These are phyloP conservation scores for Dynastes grantii DNA, from an alignment of 2,888 invertebrate species.

Conservation along the genomic window DNA sequence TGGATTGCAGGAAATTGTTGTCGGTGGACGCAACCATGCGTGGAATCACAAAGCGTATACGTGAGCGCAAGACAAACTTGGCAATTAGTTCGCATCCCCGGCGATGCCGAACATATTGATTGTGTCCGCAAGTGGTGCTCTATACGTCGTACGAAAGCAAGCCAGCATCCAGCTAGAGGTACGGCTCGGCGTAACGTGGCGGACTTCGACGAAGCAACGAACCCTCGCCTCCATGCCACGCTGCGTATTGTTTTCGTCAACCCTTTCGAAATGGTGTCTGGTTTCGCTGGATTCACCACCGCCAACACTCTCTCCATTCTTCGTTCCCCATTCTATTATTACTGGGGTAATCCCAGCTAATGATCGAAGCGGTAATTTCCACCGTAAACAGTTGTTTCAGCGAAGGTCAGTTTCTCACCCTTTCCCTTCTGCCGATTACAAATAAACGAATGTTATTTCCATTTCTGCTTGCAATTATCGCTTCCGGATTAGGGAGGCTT, in stretches of 20 bases:
- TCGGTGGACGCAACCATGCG: conserved; percentile 61
- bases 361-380: conserved; percentile 62
- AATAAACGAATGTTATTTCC: conserved; percentile 66
- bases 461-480: conserved; percentile 70
- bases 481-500: conserved; percentile 67
- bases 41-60: conserved; percentile 57
- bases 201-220: conserved; percentile 29
- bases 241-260: conserved; percentile 58
- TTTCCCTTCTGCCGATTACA: conserved; percentile 61
- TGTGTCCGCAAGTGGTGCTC: conserved; percentile 61
- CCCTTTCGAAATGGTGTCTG: conserved; percentile 58
- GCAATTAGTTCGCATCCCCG: conserved; percentile 55
- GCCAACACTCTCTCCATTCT: conserved; percentile 57
- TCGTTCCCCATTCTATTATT: conserved; percentile 62
- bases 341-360: conserved; percentile 63
- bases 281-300: conserved; percentile 56
- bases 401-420: conserved; percentile 58
- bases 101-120: conserved; percentile 62
- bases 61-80: conserved; percentile 57
- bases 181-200: conserved; percentile 52
- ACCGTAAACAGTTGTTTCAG: conserved; percentile 60
- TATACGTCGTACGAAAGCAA: conserved; percentile 51
- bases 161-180: conserved; percentile 51
- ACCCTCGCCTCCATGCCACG: conserved; percentile 34
- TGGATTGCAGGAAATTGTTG: conserved; percentile 68